These are phyloP conservation scores for Naso thynnoides DNA, from an alignment of 2,797 vertebrate genomes.

Conservation along the genomic window DNA sequence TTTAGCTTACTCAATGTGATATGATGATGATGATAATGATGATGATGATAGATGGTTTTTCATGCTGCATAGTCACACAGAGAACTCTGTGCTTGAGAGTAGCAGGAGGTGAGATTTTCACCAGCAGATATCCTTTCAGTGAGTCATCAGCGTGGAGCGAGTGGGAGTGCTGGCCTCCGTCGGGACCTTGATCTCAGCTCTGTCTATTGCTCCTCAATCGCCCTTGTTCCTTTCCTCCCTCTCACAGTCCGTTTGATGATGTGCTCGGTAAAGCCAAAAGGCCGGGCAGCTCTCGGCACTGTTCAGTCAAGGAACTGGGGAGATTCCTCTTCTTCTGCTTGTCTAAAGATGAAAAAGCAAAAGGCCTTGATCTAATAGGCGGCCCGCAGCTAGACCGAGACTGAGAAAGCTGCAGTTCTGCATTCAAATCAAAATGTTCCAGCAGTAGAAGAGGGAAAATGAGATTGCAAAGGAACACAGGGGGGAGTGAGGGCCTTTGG, in stretches of 20 bases:
- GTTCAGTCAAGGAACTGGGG: slow-evolving; percentile 57
- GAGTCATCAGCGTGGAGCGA: slow-evolving; percentile 67
- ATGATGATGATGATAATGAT: slow-evolving; percentile 24
- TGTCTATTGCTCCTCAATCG: slow-evolving; percentile 59
- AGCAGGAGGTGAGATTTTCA: slow-evolving; percentile 46
- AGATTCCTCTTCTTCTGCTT: slow-evolving; percentile 60
- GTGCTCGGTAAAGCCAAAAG: slow-evolving; percentile 54
- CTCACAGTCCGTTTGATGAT: slow-evolving; percentile 70
- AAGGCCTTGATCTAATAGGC: slow-evolving; percentile 70
- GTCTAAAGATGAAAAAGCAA: slow-evolving; percentile 66
- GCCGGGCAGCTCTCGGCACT: slow-evolving; percentile 50
- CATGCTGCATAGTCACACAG: slow-evolving; percentile 23
- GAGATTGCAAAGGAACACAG: slow-evolving; percentile 59
- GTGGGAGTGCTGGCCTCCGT: slow-evolving; percentile 68
- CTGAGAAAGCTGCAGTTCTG: slow-evolving; percentile 57
- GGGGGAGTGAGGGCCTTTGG: slow-evolving; percentile 47
- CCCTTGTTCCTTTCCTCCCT: slow-evolving; percentile 50
- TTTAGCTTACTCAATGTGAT: slow-evolving; percentile 22
- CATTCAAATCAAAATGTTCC: slow-evolving; percentile 75
- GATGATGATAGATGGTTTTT: slow-evolving; percentile 23
- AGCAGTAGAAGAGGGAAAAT: slow-evolving; percentile 60
- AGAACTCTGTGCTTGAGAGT: slow-evolving; percentile 28
- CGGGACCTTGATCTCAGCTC: slow-evolving; percentile 71
- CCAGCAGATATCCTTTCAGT: slow-evolving; percentile 52
- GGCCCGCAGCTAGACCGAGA: slow-evolving; percentile 64